phyloP scores from a whole-genome alignment of 2,888 invertebrate species.

The Tribolium freemani region DNA sequence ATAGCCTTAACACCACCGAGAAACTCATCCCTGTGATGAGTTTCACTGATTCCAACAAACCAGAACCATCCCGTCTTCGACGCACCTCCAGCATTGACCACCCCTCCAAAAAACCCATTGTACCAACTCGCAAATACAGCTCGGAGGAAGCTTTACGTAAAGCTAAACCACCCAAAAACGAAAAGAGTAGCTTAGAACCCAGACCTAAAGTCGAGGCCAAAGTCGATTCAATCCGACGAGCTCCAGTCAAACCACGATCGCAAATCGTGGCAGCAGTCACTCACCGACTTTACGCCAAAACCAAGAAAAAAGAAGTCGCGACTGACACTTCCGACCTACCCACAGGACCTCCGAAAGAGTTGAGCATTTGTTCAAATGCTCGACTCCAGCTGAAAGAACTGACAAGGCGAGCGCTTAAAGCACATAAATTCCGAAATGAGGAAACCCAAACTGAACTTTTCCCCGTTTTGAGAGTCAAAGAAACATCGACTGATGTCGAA shows the following conservation, averaged over 20 bases:
- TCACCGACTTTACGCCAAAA: slow-evolving; percentile 76
- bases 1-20: slow-evolving; percentile 50
- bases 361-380: slow-evolving; percentile 74
- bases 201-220: slow-evolving; percentile 55
- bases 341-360: slow-evolving; percentile 64
- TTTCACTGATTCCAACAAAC: slow-evolving; percentile 49
- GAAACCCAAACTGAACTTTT: slow-evolving; percentile 73
- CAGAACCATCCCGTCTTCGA: slow-evolving; percentile 53
- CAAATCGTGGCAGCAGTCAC: slow-evolving; percentile 82
- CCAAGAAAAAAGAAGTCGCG: slow-evolving; percentile 69
- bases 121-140: slow-evolving; percentile 50
- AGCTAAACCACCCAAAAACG: slow-evolving; percentile 41
- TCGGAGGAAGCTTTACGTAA: slow-evolving; percentile 53
- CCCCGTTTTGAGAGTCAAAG: slow-evolving; percentile 71
- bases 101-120: slow-evolving; percentile 44
- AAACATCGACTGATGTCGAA: slow-evolving; percentile 71
- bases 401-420: slow-evolving; percentile 73
- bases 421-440: slow-evolving; percentile 70
- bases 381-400: slow-evolving; percentile 73
- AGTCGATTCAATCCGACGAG: slow-evolving; percentile 58
- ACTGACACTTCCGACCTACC: slow-evolving; percentile 62
- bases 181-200: slow-evolving; percentile 54
- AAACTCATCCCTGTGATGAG: slow-evolving; percentile 63
- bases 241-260: slow-evolving; percentile 70
- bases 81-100: slow-evolving; percentile 61